phyloP scores from a whole-genome alignment of 2,888 invertebrate species.

The Sminthurides aquaticus region DNA sequence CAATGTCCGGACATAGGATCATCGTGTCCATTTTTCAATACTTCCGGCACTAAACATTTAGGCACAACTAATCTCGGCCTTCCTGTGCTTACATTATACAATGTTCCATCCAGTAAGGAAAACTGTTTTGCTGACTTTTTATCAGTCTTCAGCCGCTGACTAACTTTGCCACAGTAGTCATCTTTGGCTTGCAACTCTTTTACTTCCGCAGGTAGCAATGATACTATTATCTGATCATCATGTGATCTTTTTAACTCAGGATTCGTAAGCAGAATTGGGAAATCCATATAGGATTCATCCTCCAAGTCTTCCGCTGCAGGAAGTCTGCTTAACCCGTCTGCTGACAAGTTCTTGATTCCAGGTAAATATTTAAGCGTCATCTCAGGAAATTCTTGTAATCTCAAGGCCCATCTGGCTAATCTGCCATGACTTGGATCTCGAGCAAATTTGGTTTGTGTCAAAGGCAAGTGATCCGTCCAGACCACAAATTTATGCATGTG shows the following conservation, averaged over 20 bases:
- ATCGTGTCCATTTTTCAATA: not conserved
- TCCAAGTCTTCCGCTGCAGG: not conserved
- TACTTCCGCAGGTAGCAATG: not conserved
- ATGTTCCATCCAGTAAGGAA: not conserved
- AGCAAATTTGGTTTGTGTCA: not conserved
- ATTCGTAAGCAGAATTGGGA: not conserved
- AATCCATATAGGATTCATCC: not conserved
- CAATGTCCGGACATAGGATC: conserved; percentile 2
- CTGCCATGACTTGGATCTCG: not conserved
- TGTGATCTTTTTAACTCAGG: not conserved
- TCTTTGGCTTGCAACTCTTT: not conserved
- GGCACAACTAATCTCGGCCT: not conserved
- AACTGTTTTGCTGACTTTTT: not conserved
- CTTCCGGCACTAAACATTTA: not conserved
- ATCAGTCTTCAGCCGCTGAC: not conserved
- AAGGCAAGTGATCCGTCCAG: not conserved
- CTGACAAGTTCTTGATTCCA: not conserved
- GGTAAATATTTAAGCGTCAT: not conserved
- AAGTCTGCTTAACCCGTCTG: conserved; percentile 1
- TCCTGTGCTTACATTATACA: not conserved
- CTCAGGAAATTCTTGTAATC: not conserved
- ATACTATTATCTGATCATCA: not conserved
- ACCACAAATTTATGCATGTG: not conserved
- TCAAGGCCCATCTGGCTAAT: not conserved
- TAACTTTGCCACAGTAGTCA: not conserved